Evolutionary conservation across 2,797 vertebrate genomes (phyloP).

Genomic region (Sebastes nivosus): DNA sequence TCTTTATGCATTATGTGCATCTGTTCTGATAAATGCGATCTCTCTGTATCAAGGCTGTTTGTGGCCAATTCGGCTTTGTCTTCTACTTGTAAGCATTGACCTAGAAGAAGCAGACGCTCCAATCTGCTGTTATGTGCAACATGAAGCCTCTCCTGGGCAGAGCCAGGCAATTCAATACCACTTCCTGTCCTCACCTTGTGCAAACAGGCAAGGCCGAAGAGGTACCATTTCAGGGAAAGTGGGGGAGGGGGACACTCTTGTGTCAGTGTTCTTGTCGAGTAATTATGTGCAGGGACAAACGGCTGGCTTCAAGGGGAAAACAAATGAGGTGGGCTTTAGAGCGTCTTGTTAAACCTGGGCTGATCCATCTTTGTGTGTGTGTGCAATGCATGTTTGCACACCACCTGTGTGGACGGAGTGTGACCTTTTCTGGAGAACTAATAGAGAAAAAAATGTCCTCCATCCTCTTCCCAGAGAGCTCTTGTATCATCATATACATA

Average conservation of each 20-base stretch:
- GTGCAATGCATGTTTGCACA: constrained; percentile 4
- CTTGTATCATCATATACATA: background rate
- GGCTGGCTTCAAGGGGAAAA: constrained; percentile 57
- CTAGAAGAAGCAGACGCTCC: constrained; percentile 46
- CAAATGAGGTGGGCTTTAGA: constrained; percentile 56
- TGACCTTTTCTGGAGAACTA: constrained; percentile 23
- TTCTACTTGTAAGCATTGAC: constrained; percentile 41
- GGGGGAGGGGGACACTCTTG: constrained; percentile 20
- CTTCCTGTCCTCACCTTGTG: constrained; percentile 67
- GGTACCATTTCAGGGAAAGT: constrained; percentile 27
- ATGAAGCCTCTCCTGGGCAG: constrained; percentile 46
- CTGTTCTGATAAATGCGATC: background rate
- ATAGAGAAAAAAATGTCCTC: constrained; percentile 21
- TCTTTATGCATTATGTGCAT: background rate
- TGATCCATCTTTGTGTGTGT: constrained; percentile 21
- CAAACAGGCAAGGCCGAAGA: constrained; percentile 26
- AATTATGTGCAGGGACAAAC: constrained; percentile 49
- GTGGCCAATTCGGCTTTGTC: background rate
- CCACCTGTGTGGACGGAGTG: constrained; percentile 26
- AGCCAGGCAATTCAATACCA: constrained; percentile 63
- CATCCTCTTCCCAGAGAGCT: background rate
- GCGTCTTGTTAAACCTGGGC: constrained; percentile 36
- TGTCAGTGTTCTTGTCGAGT: constrained; percentile 33
- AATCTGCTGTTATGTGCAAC: constrained; percentile 61
- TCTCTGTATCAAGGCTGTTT: background rate